phyloP scores from a whole-genome alignment of 2,888 invertebrate species.

The Lithophane leautieri region DNA sequence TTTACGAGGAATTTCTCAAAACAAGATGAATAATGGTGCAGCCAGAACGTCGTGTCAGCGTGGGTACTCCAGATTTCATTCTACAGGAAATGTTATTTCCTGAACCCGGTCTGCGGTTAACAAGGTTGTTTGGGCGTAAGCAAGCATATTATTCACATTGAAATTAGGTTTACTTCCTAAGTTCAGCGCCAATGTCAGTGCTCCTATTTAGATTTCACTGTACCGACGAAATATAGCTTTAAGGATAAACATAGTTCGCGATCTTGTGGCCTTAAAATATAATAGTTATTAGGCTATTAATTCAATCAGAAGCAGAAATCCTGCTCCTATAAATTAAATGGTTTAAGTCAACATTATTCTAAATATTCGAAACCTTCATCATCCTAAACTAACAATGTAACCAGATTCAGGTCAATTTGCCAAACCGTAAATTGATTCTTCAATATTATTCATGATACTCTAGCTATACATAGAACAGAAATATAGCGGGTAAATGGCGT shows the following conservation, averaged over 20 bases:
- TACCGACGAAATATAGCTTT: neutral
- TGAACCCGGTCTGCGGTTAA: constrained; percentile 19
- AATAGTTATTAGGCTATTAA: neutral
- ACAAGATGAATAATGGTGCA: constrained; percentile 43
- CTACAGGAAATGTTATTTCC: constrained; percentile 60
- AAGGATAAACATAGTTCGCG: neutral
- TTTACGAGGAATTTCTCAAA: constrained; percentile 41
- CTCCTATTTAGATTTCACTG: neutral
- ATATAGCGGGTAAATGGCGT: neutral
- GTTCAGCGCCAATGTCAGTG: neutral
- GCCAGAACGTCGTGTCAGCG: constrained; percentile 16
- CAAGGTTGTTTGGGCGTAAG: constrained; percentile 20
- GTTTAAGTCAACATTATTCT: constrained; percentile 6
- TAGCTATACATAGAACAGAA: too few species aligned
- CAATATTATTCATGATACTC: neutral
- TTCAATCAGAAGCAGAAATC: neutral
- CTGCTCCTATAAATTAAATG: neutral
- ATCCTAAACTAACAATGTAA: constrained; percentile 24
- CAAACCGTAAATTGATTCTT: neutral
- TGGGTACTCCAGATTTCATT: constrained; percentile 34
- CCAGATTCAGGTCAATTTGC: neutral
- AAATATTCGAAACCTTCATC: constrained; percentile 10
- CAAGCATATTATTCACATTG: constrained; percentile 18
- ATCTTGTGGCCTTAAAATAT: neutral
- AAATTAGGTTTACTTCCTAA: constrained; percentile 21